Percentiles rank a stretch among this genome's conserved stretches.
These are phyloP conservation scores for Pachycephala philippinensis DNA, from an alignment of 2,113 vertebrate species.

Conservation along the genomic window DNA sequence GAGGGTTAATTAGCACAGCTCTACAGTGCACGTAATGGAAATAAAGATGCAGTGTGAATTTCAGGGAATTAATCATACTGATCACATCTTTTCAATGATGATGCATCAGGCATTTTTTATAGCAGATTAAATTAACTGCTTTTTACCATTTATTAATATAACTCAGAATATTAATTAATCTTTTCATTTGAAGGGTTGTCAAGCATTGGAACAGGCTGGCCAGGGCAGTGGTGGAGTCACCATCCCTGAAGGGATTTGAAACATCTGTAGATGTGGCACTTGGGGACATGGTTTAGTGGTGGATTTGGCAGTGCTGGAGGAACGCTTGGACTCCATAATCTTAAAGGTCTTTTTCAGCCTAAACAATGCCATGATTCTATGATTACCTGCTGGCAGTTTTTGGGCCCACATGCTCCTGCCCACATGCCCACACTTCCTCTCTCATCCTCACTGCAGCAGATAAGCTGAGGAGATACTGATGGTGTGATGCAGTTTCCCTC, in stretches of 20 bases:
- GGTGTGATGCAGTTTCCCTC: background rate
- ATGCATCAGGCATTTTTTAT: background rate
- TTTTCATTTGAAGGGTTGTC: background rate
- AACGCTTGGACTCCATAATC: background rate
- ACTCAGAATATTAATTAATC: background rate
- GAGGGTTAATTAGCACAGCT: background rate
- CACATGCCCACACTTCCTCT: background rate
- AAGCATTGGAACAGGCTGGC: background rate
- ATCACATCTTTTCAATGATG: background rate
- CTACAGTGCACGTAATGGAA: background rate
- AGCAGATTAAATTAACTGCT: background rate
- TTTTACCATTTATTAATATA: background rate
- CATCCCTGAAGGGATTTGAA: background rate
- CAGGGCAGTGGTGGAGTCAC: background rate
- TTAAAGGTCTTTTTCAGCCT: background rate
- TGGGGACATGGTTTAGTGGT: background rate
- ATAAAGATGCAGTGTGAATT: background rate
- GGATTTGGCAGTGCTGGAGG: background rate
- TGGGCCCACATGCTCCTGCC: background rate
- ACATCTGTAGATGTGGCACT: background rate
- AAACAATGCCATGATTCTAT: background rate
- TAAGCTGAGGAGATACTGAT: background rate
- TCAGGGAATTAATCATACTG: slow-evolving; percentile 1
- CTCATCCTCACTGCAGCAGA: background rate
- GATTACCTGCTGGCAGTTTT: background rate